Conservation (phyloP, 2,113 vertebrate species). For the Callipepla squamata region DNA sequence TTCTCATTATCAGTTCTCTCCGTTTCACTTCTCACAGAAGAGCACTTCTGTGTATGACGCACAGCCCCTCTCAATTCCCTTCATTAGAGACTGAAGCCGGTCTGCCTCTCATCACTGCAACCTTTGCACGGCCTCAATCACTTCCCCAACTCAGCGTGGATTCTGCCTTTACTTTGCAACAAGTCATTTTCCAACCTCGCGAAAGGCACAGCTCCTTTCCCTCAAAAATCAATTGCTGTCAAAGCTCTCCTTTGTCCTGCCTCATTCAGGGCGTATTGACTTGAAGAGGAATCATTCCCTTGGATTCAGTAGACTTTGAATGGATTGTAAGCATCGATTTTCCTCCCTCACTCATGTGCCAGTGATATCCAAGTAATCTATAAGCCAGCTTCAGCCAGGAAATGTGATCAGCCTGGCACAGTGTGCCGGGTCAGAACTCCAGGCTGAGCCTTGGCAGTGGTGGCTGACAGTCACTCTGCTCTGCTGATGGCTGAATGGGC, state of each 20-base stretch:
- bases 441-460: background rate
- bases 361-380: background rate
- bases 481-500: background rate
- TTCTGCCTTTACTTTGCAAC: constrained; percentile 25
- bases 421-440: background rate
- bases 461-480: background rate
- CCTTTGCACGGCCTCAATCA: background rate
- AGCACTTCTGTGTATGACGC: background rate
- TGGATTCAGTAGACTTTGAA: constrained; percentile 1
- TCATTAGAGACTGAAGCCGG: constrained; percentile 26
- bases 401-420: background rate
- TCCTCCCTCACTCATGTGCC: background rate
- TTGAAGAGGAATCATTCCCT: background rate
- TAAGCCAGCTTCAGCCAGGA: background rate
- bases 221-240: background rate
- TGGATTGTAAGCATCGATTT: background rate
- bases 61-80: constrained; percentile 41
- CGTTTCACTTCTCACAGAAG: background rate
- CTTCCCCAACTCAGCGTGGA: background rate
- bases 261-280: background rate
- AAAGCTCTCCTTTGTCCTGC: background rate
- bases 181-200: background rate
- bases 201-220: background rate
- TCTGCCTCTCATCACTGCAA: background rate
- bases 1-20: constrained; percentile 54